Base-by-base conservation (phyloP, 2,797 vertebrate species). In the Moxostoma hubbsi region DNA sequence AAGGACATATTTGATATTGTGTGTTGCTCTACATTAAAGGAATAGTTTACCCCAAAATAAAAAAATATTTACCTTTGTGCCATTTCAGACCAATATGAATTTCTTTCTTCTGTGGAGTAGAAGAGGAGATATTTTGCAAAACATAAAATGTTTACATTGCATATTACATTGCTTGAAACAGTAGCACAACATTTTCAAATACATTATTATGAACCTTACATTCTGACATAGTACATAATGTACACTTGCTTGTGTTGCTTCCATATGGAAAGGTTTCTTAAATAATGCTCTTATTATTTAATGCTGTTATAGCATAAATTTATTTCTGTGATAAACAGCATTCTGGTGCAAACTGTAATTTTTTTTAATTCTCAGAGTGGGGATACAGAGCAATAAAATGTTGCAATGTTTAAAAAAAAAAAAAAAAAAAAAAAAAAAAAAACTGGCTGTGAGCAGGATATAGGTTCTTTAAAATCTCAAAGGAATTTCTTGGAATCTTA, bases 261-360 rank as follows among this genome's bases (percentile, higher is more conserved):
- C 58, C 13, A 16, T 18, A 5, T 10, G 47, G 49, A 81, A 51
- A 16, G 4, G 12, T 65, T 71, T 11, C 46, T 9, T 58, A 51
- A 58, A 54, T 81, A 54, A 8, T 62, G 24, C 24, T 24, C 24
- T 24, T 24, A 24, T 24, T 24, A 24, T 24, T 24, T 24, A 24
- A 24, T 24, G 24, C 24, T 24, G 1, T 24, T 24, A 24, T 24
- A 24, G 24, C 5, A 64, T 66, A 74, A 82, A 74, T 77, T 82
- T 78, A 81, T 79, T 55, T 74, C 59, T 0, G 65, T 58, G 73
- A 77, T 82, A 62, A 85, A 61, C 45, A 4, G 2, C 64, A 76
- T 74, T 76, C 24, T 49, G 13, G 55, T 11, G 59, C 75, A 55
- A 67, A 73, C 69, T 54, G 50, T 58, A 55, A 66, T 81, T 81